phyloP scores from a whole-genome alignment of 2,113 vertebrate genomes.

The Psophia crepitans region DNA sequence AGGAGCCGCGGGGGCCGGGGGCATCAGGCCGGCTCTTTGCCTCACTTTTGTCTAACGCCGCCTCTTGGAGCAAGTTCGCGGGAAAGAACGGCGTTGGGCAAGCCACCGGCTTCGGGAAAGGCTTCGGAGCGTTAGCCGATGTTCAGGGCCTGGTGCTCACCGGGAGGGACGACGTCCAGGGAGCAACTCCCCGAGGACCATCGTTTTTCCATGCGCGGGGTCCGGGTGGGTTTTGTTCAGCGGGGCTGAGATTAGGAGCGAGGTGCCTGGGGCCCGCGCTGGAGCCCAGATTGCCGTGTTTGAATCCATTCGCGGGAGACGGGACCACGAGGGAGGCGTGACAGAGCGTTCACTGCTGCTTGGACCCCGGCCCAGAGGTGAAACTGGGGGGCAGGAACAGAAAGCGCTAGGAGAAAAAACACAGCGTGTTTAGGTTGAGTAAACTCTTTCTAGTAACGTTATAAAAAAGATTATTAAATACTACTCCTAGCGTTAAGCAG shows the following conservation, averaged over 20 bases:
- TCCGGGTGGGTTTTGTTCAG: background rate
- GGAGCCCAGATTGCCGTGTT: accelerated
- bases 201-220: accelerated
- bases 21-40: background rate
- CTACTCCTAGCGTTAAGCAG: background rate
- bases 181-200: background rate
- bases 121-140: background rate
- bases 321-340: accelerated
- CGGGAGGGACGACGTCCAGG: background rate
- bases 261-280: background rate
- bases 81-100: background rate
- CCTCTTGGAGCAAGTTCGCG: background rate
- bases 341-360: background rate
- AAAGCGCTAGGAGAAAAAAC: background rate
- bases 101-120: background rate
- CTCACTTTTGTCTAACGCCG: background rate
- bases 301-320: background rate
- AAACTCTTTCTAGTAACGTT: background rate
- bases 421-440: background rate
- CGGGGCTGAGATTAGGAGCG: background rate
- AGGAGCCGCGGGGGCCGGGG: background rate
- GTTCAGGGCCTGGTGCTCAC: background rate
- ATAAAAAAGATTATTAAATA: background rate
- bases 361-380: background rate
- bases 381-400: background rate